These are phyloP conservation scores for Andrena dorsata DNA, from an alignment of 2,888 invertebrate species.

Conservation along the genomic window DNA sequence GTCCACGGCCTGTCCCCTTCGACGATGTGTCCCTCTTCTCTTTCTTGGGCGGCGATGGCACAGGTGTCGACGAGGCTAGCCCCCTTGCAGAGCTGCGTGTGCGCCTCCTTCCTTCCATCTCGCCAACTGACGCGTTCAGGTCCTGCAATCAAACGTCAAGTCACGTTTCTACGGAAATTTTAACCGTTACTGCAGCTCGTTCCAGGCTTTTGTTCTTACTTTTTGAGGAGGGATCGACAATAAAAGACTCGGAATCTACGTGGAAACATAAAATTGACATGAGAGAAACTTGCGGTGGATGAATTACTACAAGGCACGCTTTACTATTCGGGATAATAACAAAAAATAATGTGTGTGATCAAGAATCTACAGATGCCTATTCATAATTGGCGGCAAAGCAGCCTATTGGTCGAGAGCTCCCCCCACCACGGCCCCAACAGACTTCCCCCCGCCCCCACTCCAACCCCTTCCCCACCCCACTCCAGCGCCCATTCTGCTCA, in stretches of 20 bases:
- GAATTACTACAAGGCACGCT: not conserved
- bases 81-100: constrained; percentile 87
- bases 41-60: constrained; percentile 86
- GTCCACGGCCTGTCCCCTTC: constrained; percentile 82
- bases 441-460: constrained; percentile 49
- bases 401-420: constrained; percentile 63
- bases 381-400: constrained; percentile 75
- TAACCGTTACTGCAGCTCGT: too few species aligned
- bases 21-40: constrained; percentile 84
- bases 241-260: too few species aligned
- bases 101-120: constrained; percentile 87
- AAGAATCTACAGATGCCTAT: constrained; percentile 37
- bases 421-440: constrained; percentile 44
- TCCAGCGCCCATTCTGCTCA: constrained; percentile 55
- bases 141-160: constrained; percentile 79
- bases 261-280: too few species aligned
- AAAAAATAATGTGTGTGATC: constrained; percentile 8
- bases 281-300: too few species aligned
- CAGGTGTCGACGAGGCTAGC: constrained; percentile 85
- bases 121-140: constrained; percentile 84
- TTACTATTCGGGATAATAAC: constrained; percentile 10
- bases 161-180: not conserved
- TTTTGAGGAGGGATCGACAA: too few species aligned
- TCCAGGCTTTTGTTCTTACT: too few species aligned
- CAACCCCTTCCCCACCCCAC: constrained; percentile 58